Evolutionary conservation across 2,797 vertebrate genomes (phyloP).

Genomic region (Ctenopoma multispine): DNA sequence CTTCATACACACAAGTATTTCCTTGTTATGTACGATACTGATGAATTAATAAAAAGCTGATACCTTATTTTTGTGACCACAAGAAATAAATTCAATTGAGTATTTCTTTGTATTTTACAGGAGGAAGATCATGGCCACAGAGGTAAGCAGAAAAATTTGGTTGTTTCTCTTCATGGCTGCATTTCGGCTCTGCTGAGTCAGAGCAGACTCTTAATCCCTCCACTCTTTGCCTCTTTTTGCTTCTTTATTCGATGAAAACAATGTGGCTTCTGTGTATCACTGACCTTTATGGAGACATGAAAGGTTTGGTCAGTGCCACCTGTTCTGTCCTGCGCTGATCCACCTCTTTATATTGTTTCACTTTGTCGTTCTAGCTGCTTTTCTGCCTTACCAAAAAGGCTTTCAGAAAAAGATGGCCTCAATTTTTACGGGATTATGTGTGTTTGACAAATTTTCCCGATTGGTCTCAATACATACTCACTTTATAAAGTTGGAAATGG

Average conservation of each 20-base stretch:
- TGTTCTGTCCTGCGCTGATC: slow-evolving; percentile 65
- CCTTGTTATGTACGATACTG: slow-evolving; percentile 3
- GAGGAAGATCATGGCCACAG: slow-evolving; percentile 80
- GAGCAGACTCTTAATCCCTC: slow-evolving; percentile 60
- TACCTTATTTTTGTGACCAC: slow-evolving; percentile 14
- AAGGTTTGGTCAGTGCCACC: slow-evolving; percentile 72
- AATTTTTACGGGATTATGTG: slow-evolving; percentile 44
- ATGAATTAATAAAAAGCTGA: slow-evolving; percentile 39
- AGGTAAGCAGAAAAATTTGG: slow-evolving; percentile 77
- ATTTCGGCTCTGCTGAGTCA: slow-evolving; percentile 61
- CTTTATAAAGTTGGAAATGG: neutral
- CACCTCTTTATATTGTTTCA: slow-evolving; percentile 66
- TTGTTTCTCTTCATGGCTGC: slow-evolving; percentile 32
- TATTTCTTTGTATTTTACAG: slow-evolving; percentile 67
- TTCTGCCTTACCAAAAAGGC: slow-evolving; percentile 43
- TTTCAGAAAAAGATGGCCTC: slow-evolving; percentile 53
- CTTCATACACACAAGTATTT: slow-evolving; percentile 24
- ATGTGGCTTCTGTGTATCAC: slow-evolving; percentile 64
- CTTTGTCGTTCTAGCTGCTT: slow-evolving; percentile 63
- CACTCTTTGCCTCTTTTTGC: slow-evolving; percentile 54
- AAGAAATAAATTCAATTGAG: slow-evolving; percentile 44
- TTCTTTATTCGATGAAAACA: slow-evolving; percentile 64
- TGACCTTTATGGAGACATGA: slow-evolving; percentile 73
- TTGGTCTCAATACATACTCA: neutral
- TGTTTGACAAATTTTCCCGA: too few relatives aligned